Conservation (phyloP, 2,888 invertebrate genomes). For the Thera britannica region DNA sequence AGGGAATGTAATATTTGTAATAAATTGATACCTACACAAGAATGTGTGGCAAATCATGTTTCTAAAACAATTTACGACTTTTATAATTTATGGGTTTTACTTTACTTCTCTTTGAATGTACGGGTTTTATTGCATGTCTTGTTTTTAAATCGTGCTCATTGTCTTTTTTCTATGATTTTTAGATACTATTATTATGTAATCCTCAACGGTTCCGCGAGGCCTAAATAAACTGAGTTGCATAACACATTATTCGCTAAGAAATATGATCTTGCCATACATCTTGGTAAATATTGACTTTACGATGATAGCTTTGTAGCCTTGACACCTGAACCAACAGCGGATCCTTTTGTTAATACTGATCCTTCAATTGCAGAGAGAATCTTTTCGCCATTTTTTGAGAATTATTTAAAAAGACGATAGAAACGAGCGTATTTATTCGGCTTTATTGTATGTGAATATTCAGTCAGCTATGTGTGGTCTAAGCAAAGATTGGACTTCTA, state of each 20-base stretch:
- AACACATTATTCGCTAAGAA: conserved; percentile 72
- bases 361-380: conserved; percentile 2
- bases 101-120: not conserved
- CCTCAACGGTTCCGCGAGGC: conserved; percentile 44
- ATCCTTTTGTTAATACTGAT: conserved; percentile 23
- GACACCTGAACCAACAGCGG: conserved; percentile 77
- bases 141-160: conserved; percentile 13
- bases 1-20: conserved; percentile 4
- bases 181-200: conserved; percentile 20
- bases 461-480: conserved; percentile 46
- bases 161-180: conserved; percentile 9
- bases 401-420: not conserved
- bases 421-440: no score
- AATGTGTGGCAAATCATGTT: not conserved
- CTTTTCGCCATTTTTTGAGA: not conserved
- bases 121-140: not conserved
- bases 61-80: not conserved
- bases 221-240: conserved; percentile 76
- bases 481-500: conserved; percentile 14
- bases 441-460: no score
- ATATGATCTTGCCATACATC: conserved; percentile 69
- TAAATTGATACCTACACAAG: conserved; percentile 2
- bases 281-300: conserved; percentile 69
- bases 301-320: conserved; percentile 62
- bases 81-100: not conserved